These are phyloP conservation scores for Plestiodon gilberti DNA, from an alignment of 2,113 vertebrate genomes.

Conservation along the genomic window DNA sequence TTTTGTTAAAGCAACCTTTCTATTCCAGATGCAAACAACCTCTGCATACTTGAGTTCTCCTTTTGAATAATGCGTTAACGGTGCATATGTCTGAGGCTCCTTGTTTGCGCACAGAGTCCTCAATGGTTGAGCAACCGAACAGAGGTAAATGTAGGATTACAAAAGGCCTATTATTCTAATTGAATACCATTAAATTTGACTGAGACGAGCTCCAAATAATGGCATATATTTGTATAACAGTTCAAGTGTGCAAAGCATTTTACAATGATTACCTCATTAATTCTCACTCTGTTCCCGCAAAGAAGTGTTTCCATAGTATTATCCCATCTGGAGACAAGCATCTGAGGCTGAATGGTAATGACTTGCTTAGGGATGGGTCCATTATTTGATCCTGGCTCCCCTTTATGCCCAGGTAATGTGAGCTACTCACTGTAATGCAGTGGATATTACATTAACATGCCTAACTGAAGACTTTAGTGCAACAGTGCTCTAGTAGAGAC, in stretches of 20 bases:
- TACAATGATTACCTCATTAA: not conserved
- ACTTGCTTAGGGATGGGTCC: no score
- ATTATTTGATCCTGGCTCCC: not conserved
- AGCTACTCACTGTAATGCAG: not conserved
- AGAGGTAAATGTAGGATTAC: constrained; percentile 5
- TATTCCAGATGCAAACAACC: not conserved
- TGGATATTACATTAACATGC: not conserved
- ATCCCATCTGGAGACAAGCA: not conserved
- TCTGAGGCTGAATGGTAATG: not conserved
- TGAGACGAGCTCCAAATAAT: constrained; percentile 1
- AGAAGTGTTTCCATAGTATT: not conserved
- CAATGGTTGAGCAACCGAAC: not conserved
- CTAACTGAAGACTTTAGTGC: not conserved
- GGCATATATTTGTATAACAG: constrained; percentile 5
- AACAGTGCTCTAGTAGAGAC: not conserved
- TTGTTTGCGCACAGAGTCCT: not conserved
- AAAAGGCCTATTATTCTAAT: constrained; percentile 2
- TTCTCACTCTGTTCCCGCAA: not conserved
- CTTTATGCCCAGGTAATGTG: constrained; percentile 1
- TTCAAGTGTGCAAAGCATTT: not conserved
- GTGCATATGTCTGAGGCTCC: not conserved
- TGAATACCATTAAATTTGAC: not conserved
- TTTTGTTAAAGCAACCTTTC: not conserved
- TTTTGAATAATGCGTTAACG: not conserved
- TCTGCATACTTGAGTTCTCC: not conserved